Evolutionary conservation across 1,140 invertebrate species (phyloP).

Genomic region (Globodera ellingtonae): DNA sequence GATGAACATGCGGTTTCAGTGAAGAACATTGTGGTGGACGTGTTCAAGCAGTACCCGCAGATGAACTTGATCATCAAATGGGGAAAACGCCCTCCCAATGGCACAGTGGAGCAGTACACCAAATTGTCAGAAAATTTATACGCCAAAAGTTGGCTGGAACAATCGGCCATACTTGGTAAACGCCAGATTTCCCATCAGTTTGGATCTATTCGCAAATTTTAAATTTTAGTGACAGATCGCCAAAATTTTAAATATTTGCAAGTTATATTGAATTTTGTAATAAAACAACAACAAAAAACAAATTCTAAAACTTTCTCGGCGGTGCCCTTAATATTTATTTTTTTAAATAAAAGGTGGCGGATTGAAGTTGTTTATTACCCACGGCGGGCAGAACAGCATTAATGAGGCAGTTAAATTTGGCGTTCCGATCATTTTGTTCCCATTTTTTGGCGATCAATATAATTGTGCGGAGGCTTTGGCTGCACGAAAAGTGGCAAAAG

Average conservation of each 20-base stretch:
- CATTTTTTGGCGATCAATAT: slow-evolving; percentile 46
- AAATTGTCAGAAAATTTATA: slow-evolving; percentile 53
- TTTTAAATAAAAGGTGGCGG: slow-evolving; percentile 69
- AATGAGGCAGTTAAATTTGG: slow-evolving; percentile 71
- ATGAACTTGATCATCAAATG: slow-evolving; percentile 49
- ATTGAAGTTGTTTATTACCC: slow-evolving; percentile 39
- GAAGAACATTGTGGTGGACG: slow-evolving; percentile 46
- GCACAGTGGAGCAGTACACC: slow-evolving; percentile 12
- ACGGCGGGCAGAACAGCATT: slow-evolving; percentile 19
- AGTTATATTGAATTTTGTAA: too few species aligned
- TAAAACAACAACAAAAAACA: background rate
- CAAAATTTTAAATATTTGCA: too few species aligned
- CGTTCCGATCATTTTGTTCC: slow-evolving; percentile 77
- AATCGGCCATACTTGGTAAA: slow-evolving; percentile 72
- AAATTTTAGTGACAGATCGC: too few species aligned
- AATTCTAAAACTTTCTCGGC: too few species aligned
- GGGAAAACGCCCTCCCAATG: background rate
- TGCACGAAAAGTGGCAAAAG: background rate
- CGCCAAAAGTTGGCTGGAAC: slow-evolving; percentile 73
- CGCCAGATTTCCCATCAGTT: slow-evolving; percentile 48
- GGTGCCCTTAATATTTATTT: background rate
- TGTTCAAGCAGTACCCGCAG: slow-evolving; percentile 43
- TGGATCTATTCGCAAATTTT: too few species aligned
- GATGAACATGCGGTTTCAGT: background rate
- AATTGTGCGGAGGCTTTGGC: slow-evolving; percentile 26